phyloP scores from a whole-genome alignment of 2,888 invertebrate genomes.

The Punctoribates punctum region DNA sequence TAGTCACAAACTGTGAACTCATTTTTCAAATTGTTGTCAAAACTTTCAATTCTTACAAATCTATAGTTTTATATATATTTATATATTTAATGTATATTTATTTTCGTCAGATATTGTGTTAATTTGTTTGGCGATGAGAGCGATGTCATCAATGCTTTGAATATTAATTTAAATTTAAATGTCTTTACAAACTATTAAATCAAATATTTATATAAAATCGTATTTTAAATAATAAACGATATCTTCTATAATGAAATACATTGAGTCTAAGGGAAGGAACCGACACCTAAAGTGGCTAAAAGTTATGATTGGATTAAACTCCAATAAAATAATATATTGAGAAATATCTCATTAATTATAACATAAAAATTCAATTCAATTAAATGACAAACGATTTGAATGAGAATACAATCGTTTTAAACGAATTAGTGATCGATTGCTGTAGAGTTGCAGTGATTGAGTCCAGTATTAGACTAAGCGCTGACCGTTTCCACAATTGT shows the following conservation, averaged over 20 bases:
- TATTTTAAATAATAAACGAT: not conserved
- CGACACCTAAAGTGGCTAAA: not conserved
- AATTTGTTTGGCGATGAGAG: no score
- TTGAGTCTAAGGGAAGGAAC: constrained; percentile 7
- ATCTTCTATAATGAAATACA: not conserved
- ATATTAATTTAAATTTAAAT: no score
- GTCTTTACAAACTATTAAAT: no score
- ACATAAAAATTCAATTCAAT: no score
- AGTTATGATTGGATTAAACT: not conserved
- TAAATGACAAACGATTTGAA: not conserved
- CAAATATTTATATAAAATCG: no score
- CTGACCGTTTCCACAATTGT: constrained; percentile 86
- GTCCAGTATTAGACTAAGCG: constrained; percentile 59
- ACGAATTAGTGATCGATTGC: not conserved
- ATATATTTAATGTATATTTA: not conserved
- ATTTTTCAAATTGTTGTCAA: no score
- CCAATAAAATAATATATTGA: not conserved
- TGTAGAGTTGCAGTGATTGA: not conserved
- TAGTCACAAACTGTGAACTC: not conserved
- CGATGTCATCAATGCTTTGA: no score
- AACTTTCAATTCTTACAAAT: not conserved
- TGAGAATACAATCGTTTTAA: not conserved
- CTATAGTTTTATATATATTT: not conserved
- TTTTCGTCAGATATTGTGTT: not conserved
- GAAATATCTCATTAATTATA: no score